Base-by-base conservation (phyloP, 2,888 invertebrate genomes). In the Palloptera scutellata region DNA sequence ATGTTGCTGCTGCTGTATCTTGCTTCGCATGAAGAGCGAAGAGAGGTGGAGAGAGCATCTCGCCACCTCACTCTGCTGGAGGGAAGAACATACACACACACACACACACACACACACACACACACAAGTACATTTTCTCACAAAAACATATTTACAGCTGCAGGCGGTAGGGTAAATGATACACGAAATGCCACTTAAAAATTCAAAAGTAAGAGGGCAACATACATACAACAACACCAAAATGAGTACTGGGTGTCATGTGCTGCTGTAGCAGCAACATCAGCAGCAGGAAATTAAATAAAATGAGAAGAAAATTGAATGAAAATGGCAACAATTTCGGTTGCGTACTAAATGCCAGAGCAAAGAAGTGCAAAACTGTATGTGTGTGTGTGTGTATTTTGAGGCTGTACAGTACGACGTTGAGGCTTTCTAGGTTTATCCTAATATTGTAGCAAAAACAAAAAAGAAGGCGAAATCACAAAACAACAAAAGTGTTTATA, bases 161-260 rank as follows among this genome's bases (percentile, higher is more conserved):
- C 30, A 30, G 30, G 30, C 43, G 43, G 13, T 45, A 51, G 64
- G 17, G 57, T 30, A 30, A 57, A 64, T 57, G 57, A 57, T 64
- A 64, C 64, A 57, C 57, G 48, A 64, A 64, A 64, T 64, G 51
- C 57, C 57, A 57, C 64, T 64, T 64, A 64, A 64, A 55, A 64
- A 64, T 64, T 45, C 64, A 64, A 64, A 13, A 48, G 48, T 48
- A 11, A 15, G 48, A n/a, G 12, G 48, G 30, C 2, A 30, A 30
- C 30, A 30, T 13, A n/a, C 19, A 59, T 43, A 15, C 12, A 45
- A 30, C 6, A 55, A 40, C 13, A 48, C n/a, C 10, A 13, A 48
- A 48, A 13, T 48, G 6, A 1, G 48, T n/a, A 11, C 48, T 3
- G 19, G 45, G 40, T 30, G 45, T 15, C 15, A 15, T 43, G 30